phyloP scores from a whole-genome alignment of 2,797 vertebrate genomes.

The Mycteria americana region DNA sequence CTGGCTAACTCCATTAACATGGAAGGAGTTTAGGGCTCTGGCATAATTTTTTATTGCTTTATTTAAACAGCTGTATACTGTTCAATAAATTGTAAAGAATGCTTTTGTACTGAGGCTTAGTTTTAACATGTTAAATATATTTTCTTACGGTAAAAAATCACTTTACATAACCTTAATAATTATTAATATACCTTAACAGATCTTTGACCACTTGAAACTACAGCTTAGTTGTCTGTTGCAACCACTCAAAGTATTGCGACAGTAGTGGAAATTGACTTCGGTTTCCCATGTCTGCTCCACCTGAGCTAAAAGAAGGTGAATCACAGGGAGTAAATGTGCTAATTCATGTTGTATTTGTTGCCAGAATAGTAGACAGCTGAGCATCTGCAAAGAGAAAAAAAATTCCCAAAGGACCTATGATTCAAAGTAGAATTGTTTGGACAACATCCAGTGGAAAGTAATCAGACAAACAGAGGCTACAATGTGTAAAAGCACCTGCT shows the following conservation, averaged over 20 bases:
- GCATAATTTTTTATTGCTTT: not conserved
- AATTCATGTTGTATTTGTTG: not conserved
- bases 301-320: not conserved
- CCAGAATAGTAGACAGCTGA: not conserved
- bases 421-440: not conserved
- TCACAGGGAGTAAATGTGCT: not conserved
- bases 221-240: not conserved
- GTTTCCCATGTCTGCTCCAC: not conserved
- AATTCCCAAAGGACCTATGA: not conserved
- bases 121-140: not conserved
- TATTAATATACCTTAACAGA: not conserved
- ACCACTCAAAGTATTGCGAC: not conserved
- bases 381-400: not conserved
- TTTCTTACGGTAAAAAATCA: not conserved
- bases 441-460: not conserved
- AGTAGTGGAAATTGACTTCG: not conserved
- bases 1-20: slow-evolving; percentile 22
- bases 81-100: slow-evolving; percentile 14
- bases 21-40: not conserved
- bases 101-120: not conserved
- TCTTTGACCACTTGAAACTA: not conserved
- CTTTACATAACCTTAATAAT: not conserved
- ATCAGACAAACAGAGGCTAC: not conserved
- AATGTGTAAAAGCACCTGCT: not conserved
- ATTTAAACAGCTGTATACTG: slow-evolving; percentile 53